These are phyloP conservation scores for Diplosoma virens DNA, from an alignment of 23 tunicate genomes.

Conservation along the genomic window DNA sequence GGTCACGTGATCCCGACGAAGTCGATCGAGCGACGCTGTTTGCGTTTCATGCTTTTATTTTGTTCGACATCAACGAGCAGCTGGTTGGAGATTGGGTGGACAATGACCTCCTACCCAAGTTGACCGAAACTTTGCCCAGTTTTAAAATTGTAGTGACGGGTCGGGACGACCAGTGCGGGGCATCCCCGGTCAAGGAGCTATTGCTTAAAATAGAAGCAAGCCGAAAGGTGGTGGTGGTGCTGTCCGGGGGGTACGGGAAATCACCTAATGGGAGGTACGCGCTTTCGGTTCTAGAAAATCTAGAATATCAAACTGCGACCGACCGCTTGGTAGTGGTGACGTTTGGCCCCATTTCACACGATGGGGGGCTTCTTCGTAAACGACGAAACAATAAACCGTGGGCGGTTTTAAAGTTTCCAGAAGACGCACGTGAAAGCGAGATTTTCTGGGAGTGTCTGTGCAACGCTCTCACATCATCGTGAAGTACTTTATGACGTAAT, in stretches of 20 bases:
- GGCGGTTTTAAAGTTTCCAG: neutral
- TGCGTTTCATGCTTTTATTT: neutral
- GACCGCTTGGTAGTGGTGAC: neutral
- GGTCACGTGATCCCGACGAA: too few species aligned
- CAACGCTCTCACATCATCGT: neutral
- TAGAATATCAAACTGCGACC: neutral
- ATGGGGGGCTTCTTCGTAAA: neutral
- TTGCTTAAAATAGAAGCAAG: constrained; percentile 6
- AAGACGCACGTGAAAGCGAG: neutral
- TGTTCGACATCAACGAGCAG: constrained; percentile 2
- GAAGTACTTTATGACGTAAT: too few species aligned
- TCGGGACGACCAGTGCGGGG: constrained; percentile 31
- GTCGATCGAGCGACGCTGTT: neutral
- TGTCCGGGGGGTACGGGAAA: neutral
- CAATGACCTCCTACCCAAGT: neutral
- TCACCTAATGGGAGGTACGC: constrained; percentile 5
- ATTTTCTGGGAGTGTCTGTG: constrained; percentile 17
- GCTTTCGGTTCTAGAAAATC: constrained; percentile 12
- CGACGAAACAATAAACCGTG: neutral
- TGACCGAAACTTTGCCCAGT: neutral
- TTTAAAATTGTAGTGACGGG: neutral
- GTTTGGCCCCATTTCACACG: neutral
- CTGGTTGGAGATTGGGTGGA: constrained; percentile 1
- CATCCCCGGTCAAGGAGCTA: neutral
- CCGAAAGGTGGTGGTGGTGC: constrained; percentile 13